phyloP scores from a whole-genome alignment of 2,113 vertebrate genomes.

The Jaculus jaculus region DNA sequence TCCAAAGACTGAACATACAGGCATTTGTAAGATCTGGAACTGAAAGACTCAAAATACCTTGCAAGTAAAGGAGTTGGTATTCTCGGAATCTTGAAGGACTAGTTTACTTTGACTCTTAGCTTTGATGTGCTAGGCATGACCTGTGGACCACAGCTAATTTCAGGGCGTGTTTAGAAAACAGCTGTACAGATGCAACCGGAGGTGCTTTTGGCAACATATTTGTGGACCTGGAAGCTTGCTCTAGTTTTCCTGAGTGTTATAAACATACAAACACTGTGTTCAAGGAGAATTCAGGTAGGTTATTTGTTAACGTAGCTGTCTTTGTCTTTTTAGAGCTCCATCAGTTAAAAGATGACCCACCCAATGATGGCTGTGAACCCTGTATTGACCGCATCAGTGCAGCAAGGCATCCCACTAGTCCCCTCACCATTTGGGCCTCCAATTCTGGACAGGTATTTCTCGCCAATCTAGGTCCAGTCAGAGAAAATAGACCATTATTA shows the following conservation, averaged over 20 bases:
- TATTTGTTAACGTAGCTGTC: slow-evolving; percentile 24
- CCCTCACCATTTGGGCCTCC: slow-evolving; percentile 90
- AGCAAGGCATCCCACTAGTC: slow-evolving; percentile 90
- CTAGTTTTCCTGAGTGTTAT: not conserved
- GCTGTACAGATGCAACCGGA: not conserved
- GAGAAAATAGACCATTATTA: not conserved
- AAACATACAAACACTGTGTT: not conserved
- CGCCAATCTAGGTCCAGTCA: not conserved
- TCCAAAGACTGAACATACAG: not conserved
- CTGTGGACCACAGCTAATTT: not conserved
- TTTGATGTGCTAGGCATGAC: not conserved
- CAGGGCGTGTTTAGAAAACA: not conserved
- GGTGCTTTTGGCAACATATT: not conserved
- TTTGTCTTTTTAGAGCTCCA: slow-evolving; percentile 87
- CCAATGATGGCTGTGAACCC: slow-evolving; percentile 92
- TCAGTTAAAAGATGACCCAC: slow-evolving; percentile 93
- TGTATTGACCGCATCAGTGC: slow-evolving; percentile 88
- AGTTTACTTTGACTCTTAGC: slow-evolving; percentile 11
- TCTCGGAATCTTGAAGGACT: slow-evolving; percentile 35
- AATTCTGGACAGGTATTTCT: slow-evolving; percentile 90
- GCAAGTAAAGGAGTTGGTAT: not conserved
- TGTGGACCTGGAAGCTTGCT: slow-evolving; percentile 24
- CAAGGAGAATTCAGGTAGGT: not conserved
- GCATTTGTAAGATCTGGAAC: slow-evolving; percentile 10
- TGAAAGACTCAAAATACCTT: slow-evolving; percentile 29